Base-by-base conservation (phyloP, 2,888 invertebrate species). In the Sturmia bella region DNA sequence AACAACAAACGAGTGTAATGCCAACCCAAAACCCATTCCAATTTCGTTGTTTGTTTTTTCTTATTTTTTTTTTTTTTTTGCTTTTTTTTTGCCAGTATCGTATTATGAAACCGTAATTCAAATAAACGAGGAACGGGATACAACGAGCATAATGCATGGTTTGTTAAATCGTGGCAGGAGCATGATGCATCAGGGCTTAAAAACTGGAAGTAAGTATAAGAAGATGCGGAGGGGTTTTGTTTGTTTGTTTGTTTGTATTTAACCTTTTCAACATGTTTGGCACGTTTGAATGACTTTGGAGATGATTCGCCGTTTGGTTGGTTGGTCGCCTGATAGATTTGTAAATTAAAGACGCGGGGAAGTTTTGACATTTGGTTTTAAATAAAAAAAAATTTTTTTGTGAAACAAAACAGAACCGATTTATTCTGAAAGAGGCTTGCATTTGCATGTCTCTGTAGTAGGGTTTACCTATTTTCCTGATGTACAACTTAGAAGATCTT, bases 81-180 rank as follows among this genome's bases (percentile, higher is more conserved):
- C 6, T 32, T 32, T 32, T 32, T 24, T 12, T 41, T 75, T 27
- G 19, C 15, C 41, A 43, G 15, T 17, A 59, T 32, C 32, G 32
- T 32, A 32, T 32, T 32, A 57, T 64, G 54, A 57, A 41, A 61
- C 17, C 69, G 37, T 17, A 63, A 54, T 21, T 54, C 32, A 15
- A 73, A 24, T 13, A 41, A 66, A 66, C 27, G 57, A 39, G 39
- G 0, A 41, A 59, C 59, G 17, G 43, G 41, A 6, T 6, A 27
- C 32, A 69, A 54, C 45, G 32, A 43, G 64, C 64, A 66, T 66
- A 74, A 70, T 82, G 82, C 74, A 63, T 59, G 82, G 82, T 74
- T 78, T 82, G 78, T 70, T 78, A 75, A 82, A 75, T 82, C 78
- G 82, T 82, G 78, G 78, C 78, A 75, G 75, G 57, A 79, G 66